Evolutionary conservation across 2,113 vertebrate species (phyloP).

Genomic region (Peromyscus californicus): DNA sequence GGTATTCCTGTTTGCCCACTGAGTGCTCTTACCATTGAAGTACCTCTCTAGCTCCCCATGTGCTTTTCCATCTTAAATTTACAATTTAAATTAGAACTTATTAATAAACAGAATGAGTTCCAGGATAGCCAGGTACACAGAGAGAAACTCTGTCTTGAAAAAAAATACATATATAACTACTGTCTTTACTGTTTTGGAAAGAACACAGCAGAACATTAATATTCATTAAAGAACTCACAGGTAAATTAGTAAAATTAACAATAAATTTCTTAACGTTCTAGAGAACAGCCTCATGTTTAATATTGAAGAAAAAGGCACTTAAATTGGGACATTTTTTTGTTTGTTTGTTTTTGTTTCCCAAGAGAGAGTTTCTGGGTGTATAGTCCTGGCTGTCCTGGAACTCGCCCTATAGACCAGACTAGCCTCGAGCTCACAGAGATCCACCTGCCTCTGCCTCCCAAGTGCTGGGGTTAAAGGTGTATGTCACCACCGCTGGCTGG

Average conservation of each 20-base stretch:
- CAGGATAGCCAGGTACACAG: too few species aligned
- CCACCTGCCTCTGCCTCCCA: not conserved
- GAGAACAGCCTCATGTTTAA: not conserved
- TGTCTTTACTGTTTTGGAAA: conserved; percentile 37
- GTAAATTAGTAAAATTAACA: conserved; percentile 50
- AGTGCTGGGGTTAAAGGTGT: not conserved
- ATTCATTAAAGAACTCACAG: conserved; percentile 9
- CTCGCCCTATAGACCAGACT: too few species aligned
- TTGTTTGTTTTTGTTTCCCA: too few species aligned
- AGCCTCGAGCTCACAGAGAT: too few species aligned
- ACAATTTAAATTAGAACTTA: not conserved
- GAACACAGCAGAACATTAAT: conserved; percentile 9
- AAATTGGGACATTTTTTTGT: not conserved
- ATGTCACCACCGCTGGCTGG: not conserved
- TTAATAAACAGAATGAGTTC: too few species aligned
- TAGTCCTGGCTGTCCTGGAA: too few species aligned
- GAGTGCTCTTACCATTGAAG: not conserved
- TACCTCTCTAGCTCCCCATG: not conserved
- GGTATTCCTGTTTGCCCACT: not conserved
- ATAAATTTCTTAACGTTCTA: not conserved
- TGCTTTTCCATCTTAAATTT: not conserved
- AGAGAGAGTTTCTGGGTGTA: too few species aligned
- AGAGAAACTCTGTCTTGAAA: too few species aligned
- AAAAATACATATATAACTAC: not conserved
- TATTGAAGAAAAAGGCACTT: not conserved